Evolutionary conservation across 2,888 invertebrate genomes (phyloP), one percentile per base, ranked within the genome.

Genomic region (Troides aeacus): DNA sequence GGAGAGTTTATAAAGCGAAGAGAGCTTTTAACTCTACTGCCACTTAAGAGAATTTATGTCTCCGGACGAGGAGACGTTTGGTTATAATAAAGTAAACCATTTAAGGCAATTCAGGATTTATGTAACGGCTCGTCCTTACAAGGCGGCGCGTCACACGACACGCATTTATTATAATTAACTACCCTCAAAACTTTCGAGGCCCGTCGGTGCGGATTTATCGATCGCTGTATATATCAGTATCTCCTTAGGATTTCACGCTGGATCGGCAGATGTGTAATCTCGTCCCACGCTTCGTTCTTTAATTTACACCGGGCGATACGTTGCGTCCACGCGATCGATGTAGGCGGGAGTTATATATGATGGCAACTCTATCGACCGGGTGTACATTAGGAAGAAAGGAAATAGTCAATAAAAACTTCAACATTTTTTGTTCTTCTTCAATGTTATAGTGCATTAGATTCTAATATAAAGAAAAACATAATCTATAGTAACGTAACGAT

Each of bases 111-210:
- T 69, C 64, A 36, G 56, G 64, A 69, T 69, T 69, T 69, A 64
- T 69, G 68, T 69, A 64, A 69, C 64, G 64, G 23, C 68, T 61
- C 64, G 68, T 69, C 68, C 68, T 64, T 69, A 69, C 68, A 69
- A n/a, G 68, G 64, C 60, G 53, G 58, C 60, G 60, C 60, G 68
- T 64, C 68, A 64, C 42, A 56, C 68, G 68, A 69, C 68, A 69
- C 39, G 60, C 68, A 64, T 69, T 69, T 69, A 64, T 69, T 69
- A 69, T 64, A 64, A 69, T 69, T 69, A 69, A 69, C 50, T 64
- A 60, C 60, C 50, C 64, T 64, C 68, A 69, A 69, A 69, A 64
- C 64, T 69, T 64, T 61, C 64, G 60, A 64, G 64, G 64, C 68
- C 56, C 64, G 42, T 64, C 59, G n/a, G 60, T 60, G 53, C 7